Conservation (phyloP, 2,113 vertebrate genomes). For the Trematomus loennbergii region DNA sequence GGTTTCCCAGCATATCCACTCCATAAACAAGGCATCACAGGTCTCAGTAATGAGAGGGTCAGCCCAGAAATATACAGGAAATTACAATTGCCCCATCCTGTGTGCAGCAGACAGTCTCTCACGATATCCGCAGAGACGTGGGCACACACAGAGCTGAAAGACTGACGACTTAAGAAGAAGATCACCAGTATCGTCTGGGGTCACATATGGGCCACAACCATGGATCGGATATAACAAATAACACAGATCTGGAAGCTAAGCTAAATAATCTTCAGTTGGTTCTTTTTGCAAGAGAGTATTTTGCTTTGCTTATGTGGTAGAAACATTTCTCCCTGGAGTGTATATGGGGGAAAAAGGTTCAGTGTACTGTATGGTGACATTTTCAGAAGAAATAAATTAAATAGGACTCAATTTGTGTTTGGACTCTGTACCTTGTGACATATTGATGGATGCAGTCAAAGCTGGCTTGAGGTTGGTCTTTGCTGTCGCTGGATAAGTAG, state of each 20-base stretch:
- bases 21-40: constrained; percentile 62
- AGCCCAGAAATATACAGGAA: constrained; percentile 57
- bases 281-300: background rate
- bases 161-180: background rate
- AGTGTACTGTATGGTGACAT: background rate
- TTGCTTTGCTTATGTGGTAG: too few species aligned
- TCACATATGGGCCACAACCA: background rate
- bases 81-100: constrained; percentile 54
- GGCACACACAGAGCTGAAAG: background rate
- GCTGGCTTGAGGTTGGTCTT: constrained; percentile 85
- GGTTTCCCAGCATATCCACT: constrained; percentile 52
- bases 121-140: constrained; percentile 2
- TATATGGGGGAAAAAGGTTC: background rate
- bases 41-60: constrained; percentile 65
- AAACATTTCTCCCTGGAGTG: too few species aligned
- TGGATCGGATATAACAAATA: background rate
- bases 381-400: background rate
- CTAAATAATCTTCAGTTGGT: background rate
- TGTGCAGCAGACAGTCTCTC: constrained; percentile 32
- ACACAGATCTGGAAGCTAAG: background rate
- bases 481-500: constrained; percentile 87
- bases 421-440: constrained; percentile 77
- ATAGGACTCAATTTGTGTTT: background rate
- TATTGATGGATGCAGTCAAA: constrained; percentile 86
- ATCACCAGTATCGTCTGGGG: background rate